phyloP scores from a whole-genome alignment of 1,140 invertebrate species.

The Plectrocnemia conspersa region DNA sequence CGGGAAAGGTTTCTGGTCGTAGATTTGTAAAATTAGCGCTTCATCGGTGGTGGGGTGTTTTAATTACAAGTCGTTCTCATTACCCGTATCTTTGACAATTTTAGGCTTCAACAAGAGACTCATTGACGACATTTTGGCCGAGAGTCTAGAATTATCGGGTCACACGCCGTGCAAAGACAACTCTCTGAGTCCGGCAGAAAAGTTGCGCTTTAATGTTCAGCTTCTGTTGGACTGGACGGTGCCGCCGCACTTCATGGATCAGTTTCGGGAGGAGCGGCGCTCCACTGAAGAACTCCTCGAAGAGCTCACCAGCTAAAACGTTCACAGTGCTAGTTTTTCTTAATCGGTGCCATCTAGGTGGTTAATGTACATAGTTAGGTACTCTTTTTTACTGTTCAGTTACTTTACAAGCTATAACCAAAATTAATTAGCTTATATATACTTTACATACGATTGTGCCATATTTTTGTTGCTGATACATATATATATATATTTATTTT shows the following conservation, averaged over 20 bases:
- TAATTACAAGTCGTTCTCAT: too few species aligned
- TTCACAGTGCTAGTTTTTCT: constrained; percentile 1
- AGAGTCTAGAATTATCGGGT: constrained; percentile 69
- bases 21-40: too few species aligned
- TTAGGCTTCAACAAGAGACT: constrained; percentile 66
- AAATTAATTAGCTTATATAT: too few species aligned
- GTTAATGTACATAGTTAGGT: too few species aligned
- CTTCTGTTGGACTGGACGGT: constrained; percentile 77
- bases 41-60: too few species aligned
- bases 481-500: too few species aligned
- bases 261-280: constrained; percentile 66
- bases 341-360: too few species aligned
- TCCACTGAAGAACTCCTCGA: constrained; percentile 74
- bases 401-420: too few species aligned
- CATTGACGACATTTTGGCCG: constrained; percentile 76
- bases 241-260: constrained; percentile 69
- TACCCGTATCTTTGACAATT: constrained; percentile 27
- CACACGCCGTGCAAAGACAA: constrained; percentile 57
- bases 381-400: too few species aligned
- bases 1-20: too few species aligned
- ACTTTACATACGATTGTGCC: too few species aligned
- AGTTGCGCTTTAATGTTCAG: constrained; percentile 66
- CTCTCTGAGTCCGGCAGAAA: constrained; percentile 53
- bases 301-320: constrained; percentile 54
- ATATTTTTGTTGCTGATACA: too few species aligned